These are phyloP conservation scores for Chloroclystis v-ata DNA, from an alignment of 2,888 invertebrate species.

Conservation along the genomic window DNA sequence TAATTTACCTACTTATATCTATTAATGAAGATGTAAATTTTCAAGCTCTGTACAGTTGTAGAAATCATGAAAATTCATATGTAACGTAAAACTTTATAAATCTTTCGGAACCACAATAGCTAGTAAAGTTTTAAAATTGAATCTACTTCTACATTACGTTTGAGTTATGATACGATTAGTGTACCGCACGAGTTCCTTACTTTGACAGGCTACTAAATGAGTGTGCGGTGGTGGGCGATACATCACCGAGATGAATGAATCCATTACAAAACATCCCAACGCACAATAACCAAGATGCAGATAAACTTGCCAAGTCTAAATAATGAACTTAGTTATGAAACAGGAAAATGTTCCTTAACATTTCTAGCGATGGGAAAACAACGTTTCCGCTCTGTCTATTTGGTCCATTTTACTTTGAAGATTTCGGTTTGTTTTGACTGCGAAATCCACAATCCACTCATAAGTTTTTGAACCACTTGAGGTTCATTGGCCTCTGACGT, in stretches of 20 bases:
- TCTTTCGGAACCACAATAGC: no score
- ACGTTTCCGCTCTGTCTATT: neutral
- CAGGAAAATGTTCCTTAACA: conserved; percentile 35
- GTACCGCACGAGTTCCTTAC: conserved; percentile 2
- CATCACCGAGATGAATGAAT: conserved; percentile 43
- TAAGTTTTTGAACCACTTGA: conserved; percentile 51
- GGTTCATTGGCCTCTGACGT: conserved; percentile 65
- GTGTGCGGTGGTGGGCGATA: conserved; percentile 45
- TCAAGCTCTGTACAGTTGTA: no score
- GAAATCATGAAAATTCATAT: no score
- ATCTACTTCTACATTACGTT: no score
- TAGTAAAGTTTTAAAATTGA: no score
- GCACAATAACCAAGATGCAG: conserved; percentile 31
- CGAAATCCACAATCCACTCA: conserved; percentile 61
- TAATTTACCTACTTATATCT: no score
- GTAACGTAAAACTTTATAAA: no score
- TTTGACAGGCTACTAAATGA: conserved; percentile 47
- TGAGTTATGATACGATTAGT: conserved; percentile 17
- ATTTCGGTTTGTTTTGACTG: conserved; percentile 62
- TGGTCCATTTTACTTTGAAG: conserved; percentile 31
- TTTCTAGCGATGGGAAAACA: conserved; percentile 2
- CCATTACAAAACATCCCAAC: conserved; percentile 37
- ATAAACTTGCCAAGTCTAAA: conserved; percentile 32
- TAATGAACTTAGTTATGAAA: conserved; percentile 36
- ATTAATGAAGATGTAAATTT: no score